Conservation (phyloP, 2,113 vertebrate genomes). For the Xiphophorus hellerii region DNA sequence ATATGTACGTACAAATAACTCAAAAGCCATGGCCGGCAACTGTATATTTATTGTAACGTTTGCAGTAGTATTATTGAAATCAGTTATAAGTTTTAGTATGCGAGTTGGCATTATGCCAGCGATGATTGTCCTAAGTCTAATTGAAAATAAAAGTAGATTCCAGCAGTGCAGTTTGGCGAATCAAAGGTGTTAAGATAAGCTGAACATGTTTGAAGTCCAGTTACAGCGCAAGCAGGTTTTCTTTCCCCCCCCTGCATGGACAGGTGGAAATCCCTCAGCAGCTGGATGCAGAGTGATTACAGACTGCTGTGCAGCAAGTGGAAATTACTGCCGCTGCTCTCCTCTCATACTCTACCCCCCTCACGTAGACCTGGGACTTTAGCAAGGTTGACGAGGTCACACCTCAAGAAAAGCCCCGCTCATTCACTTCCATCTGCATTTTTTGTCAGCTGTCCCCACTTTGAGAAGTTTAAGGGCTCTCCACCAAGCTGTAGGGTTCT, state of each 20-base stretch:
- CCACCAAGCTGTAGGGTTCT: slow-evolving; percentile 33
- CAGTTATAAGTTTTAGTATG: neutral
- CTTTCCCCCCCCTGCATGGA: slow-evolving; percentile 13
- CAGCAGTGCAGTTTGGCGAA: slow-evolving; percentile 19
- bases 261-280: slow-evolving; percentile 50
- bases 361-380: slow-evolving; percentile 34
- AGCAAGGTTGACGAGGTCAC: slow-evolving; percentile 49
- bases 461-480: slow-evolving; percentile 32
- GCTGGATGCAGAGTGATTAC: slow-evolving; percentile 56
- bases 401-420: slow-evolving; percentile 24
- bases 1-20: too few species aligned
- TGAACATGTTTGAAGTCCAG: slow-evolving; percentile 22
- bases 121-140: slow-evolving; percentile 9
- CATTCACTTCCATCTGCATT: slow-evolving; percentile 33
- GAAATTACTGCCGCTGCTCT: slow-evolving; percentile 46
- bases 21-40: too few species aligned
- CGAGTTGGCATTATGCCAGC: neutral
- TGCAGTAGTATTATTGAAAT: neutral
- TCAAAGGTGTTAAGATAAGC: slow-evolving; percentile 18
- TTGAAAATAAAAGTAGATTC: neutral
- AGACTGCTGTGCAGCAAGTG: slow-evolving; percentile 41
- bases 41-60: too few species aligned
- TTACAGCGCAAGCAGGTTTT: slow-evolving; percentile 24
- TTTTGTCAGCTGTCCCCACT: slow-evolving; percentile 10
- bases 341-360: slow-evolving; percentile 12